Evolutionary conservation across 1,140 invertebrate genomes (phyloP).

Genomic region (Drosophila pectinifera): DNA sequence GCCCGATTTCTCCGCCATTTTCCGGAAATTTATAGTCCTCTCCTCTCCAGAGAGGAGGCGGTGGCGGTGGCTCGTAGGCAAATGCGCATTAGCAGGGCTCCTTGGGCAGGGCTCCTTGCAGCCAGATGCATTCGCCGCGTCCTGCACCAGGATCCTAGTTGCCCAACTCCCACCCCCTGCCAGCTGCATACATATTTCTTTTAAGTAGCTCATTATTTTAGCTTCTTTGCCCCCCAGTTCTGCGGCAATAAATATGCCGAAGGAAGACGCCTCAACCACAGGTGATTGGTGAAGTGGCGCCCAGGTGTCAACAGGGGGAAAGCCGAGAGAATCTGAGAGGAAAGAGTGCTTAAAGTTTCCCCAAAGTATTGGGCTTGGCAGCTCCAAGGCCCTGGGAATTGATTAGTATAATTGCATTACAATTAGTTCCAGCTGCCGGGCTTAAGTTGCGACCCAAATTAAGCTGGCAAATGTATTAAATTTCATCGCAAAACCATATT

Average conservation of each 20-base stretch:
- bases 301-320: conserved; percentile 21
- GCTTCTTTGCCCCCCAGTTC: conserved; percentile 3
- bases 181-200: conserved; percentile 62
- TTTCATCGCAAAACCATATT: background rate
- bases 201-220: conserved; percentile 78
- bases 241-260: conserved; percentile 43
- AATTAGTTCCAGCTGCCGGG: conserved; percentile 4
- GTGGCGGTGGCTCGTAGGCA: conserved; percentile 46
- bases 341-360: conserved; percentile 6
- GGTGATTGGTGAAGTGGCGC: conserved; percentile 27
- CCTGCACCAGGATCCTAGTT: background rate
- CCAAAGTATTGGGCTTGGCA: background rate
- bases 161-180: background rate
- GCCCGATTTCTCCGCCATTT: conserved; percentile 7
- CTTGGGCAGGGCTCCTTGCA: conserved; percentile 31
- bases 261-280: conserved; percentile 27
- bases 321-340: background rate
- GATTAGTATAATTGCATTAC: conserved; percentile 23
- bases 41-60: too few relatives aligned
- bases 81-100: conserved; percentile 66
- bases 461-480: background rate
- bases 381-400: conserved; percentile 9
- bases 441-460: too few relatives aligned
- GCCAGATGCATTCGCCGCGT: conserved; percentile 50
- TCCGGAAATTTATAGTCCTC: conserved; percentile 75